These are phyloP conservation scores for Neoseiulus cucumeris DNA, from an alignment of 1,140 invertebrate species.

Conservation along the genomic window DNA sequence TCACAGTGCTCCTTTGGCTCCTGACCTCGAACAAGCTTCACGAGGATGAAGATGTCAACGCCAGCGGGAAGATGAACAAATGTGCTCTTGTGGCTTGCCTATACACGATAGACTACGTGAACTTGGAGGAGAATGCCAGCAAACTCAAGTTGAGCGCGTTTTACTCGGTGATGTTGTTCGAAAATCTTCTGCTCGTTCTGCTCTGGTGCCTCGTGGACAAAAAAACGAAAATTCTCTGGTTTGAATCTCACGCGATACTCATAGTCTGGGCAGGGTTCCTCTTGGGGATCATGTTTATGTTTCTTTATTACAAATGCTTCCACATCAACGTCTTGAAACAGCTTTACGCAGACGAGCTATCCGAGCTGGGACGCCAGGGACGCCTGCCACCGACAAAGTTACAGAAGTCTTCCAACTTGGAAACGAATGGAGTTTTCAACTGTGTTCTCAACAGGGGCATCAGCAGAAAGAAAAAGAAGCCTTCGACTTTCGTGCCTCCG, in stretches of 20 bases:
- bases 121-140: constrained; percentile 57
- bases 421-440: constrained; percentile 52
- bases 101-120: constrained; percentile 74
- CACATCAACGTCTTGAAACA: constrained; percentile 29
- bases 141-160: constrained; percentile 61
- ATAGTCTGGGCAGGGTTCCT: constrained; percentile 43
- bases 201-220: constrained; percentile 31
- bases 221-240: constrained; percentile 31
- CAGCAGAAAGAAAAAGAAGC: constrained; percentile 70
- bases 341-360: constrained; percentile 18
- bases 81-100: constrained; percentile 57
- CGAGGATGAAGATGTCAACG: constrained; percentile 43
- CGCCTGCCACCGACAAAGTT: constrained; percentile 16
- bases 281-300: constrained; percentile 62
- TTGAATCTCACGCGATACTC: constrained; percentile 37
- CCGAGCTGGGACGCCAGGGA: constrained; percentile 11
- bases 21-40: constrained; percentile 63
- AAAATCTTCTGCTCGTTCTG: constrained; percentile 52
- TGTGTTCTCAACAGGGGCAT: constrained; percentile 57
- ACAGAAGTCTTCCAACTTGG: constrained; percentile 16
- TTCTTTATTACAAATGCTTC: constrained; percentile 57
- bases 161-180: constrained; percentile 74
- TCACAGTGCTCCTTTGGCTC: constrained; percentile 64
- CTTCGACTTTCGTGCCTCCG: constrained; percentile 59
- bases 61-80: constrained; percentile 41